phyloP scores from a whole-genome alignment of 2,113 vertebrate genomes.

The Arothron firmamentum region DNA sequence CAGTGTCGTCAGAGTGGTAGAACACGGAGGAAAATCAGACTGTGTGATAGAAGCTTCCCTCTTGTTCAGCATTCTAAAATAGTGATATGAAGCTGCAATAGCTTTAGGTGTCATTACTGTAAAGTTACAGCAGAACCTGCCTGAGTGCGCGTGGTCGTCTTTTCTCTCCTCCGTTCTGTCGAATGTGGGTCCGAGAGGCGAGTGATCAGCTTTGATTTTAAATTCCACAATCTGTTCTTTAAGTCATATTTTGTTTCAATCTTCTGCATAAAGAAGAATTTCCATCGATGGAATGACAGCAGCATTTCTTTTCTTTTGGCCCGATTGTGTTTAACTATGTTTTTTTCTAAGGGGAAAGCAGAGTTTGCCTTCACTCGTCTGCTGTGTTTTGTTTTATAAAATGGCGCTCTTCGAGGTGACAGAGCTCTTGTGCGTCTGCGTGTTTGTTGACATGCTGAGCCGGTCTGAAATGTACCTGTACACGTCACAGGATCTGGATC shows the following conservation, averaged over 20 bases:
- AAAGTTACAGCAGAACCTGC: slow-evolving; percentile 79
- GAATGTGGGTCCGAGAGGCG: slow-evolving; percentile 51
- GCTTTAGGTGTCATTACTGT: slow-evolving; percentile 76
- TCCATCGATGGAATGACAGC: slow-evolving; percentile 46
- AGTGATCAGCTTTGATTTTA: slow-evolving; percentile 56
- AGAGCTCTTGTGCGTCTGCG: too few relatives aligned
- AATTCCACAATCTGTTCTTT: slow-evolving; percentile 53
- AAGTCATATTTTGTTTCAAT: slow-evolving; percentile 64
- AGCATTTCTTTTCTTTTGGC: slow-evolving; percentile 3
- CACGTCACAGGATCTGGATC: too few relatives aligned
- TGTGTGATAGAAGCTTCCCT: slow-evolving; percentile 4
- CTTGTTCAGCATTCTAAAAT: slow-evolving; percentile 58
- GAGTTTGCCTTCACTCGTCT: slow-evolving; percentile 45
- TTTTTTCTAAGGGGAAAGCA: slow-evolving; percentile 12
- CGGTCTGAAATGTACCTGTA: too few relatives aligned
- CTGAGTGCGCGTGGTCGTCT: slow-evolving; percentile 51
- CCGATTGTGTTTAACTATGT: slow-evolving; percentile 56
- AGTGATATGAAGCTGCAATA: slow-evolving; percentile 62
- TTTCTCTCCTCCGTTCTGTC: background rate
- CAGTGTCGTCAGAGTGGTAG: slow-evolving; percentile 54
- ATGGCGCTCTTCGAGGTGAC: too few relatives aligned
- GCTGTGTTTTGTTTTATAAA: slow-evolving; percentile 33
- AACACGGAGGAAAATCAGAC: slow-evolving; percentile 21
- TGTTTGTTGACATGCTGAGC: too few relatives aligned
- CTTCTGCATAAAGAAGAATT: slow-evolving; percentile 74